Conservation (phyloP, 1,140 invertebrate genomes). For the Temnothorax nylanderi region DNA sequence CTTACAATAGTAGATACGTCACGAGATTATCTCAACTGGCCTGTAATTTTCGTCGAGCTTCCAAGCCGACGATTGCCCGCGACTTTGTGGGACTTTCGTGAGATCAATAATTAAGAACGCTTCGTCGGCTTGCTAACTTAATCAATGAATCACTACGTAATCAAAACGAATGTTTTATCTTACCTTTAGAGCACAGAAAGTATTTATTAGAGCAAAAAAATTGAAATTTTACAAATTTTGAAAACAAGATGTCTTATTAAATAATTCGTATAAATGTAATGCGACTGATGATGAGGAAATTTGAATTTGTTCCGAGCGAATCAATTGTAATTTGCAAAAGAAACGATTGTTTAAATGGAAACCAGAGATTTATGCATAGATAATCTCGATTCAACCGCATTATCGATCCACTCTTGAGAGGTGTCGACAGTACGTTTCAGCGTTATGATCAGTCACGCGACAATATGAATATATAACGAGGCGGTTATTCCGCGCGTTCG, state of each 20-base stretch:
- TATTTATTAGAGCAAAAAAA: neutral
- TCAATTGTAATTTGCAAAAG: neutral
- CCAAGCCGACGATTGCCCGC: neutral
- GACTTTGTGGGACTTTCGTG: neutral
- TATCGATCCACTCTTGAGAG: conserved; percentile 5
- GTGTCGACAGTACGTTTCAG: neutral
- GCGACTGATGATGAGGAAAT: neutral
- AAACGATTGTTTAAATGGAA: neutral
- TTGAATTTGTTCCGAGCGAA: neutral
- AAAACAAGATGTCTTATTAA: neutral
- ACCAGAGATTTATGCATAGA: neutral
- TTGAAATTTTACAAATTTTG: neutral
- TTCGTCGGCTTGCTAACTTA: neutral
- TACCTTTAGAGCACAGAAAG: neutral
- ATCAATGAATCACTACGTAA: neutral
- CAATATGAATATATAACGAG: conserved; percentile 40
- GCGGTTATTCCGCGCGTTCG: neutral
- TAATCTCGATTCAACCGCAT: conserved; percentile 11
- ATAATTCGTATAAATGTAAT: neutral
- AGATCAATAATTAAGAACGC: conserved; percentile 1
- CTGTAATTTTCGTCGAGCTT: conserved; percentile 41
- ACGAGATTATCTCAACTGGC: conserved; percentile 46
- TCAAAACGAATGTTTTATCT: neutral
- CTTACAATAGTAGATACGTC: conserved; percentile 7
- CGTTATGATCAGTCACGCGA: conserved; percentile 29